Conservation (phyloP, 2,113 vertebrate genomes). For the Phalacrocorax brasilianus region DNA sequence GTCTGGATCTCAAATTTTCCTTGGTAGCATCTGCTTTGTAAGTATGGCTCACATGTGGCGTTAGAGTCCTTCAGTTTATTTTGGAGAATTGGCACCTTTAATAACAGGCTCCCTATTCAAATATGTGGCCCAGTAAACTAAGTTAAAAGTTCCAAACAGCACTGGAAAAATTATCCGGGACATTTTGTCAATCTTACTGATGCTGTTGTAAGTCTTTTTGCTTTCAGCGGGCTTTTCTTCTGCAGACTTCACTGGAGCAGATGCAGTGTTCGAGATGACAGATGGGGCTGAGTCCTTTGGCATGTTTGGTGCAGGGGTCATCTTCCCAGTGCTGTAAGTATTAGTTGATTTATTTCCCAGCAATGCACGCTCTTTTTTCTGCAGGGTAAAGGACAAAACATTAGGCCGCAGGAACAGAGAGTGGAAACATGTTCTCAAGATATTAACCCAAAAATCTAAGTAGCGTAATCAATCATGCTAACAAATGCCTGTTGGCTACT, state of each 20-base stretch:
- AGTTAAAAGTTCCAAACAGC: constrained; percentile 95
- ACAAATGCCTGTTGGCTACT: background rate
- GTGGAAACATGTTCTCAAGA: background rate
- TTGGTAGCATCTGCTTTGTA: constrained; percentile 67
- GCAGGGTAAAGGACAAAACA: constrained; percentile 35
- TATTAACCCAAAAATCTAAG: background rate
- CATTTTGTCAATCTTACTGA: constrained; percentile 99
- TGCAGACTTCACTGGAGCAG: constrained; percentile 79
- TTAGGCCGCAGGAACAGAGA: background rate
- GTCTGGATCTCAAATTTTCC: constrained; percentile 73
- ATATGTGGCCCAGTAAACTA: constrained; percentile 98
- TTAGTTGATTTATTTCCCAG: constrained; percentile 88
- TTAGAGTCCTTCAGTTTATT: constrained; percentile 68
- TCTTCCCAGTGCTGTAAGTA: constrained; percentile 80
- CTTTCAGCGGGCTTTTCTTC: constrained; percentile 87
- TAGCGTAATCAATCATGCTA: background rate
- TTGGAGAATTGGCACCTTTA: constrained; percentile 84
- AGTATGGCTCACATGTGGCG: constrained; percentile 72
- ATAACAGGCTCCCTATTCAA: constrained; percentile 95
- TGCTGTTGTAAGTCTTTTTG: constrained; percentile 99
- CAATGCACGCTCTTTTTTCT: constrained; percentile 92
- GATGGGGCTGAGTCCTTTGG: constrained; percentile 87
- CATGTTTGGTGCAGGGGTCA: constrained; percentile 88
- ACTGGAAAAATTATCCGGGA: constrained; percentile 95
- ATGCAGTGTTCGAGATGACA: constrained; percentile 84